Evolutionary conservation across 2,797 vertebrate species (phyloP), one percentile per base, ranked within the genome.

Genomic region (Neostethus bicornis): DNA sequence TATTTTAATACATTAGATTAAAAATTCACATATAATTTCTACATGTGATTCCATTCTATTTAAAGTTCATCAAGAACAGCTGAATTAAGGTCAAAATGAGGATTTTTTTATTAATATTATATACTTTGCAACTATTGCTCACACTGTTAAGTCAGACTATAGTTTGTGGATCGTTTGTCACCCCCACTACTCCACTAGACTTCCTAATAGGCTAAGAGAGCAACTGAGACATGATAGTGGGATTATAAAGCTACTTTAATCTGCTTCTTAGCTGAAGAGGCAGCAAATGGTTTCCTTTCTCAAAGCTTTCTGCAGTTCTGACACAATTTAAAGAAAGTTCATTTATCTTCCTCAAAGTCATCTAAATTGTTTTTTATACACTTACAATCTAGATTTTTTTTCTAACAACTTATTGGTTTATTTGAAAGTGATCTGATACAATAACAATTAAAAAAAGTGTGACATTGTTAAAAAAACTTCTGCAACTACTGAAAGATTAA

Each of bases 161-260:
- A 74, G 39, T 54, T 49, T 38, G 46, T 34, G 13, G 25, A 49
- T 59, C 53, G 63, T 50, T 60, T 25, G 3, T 26, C 17, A 32
- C 17, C 29, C 49, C 32, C 1, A 41, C 24, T 51, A 20, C 59
- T 52, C 32, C 16, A 53, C 35, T 41, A 73, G 38, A 70, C 68
- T 7, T 16, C 43, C 45, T 50, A 55, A 70, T 21, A 10, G 48
- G 59, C 64, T 54, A 29, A 62, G 38, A 72, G 32, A 63, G 37
- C 58, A 77, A 61, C 47, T 11, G 55, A 76, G 67, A 75, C 59
- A 57, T 79, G 66, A 85, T 48, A 53, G 23, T n/a, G 51, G 66
- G 78, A 81, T 83, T 84, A 71, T 64, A 73, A 62, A 1, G 49
- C 39, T 52, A 42, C 52, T 79, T 58, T 80, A 80, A 83, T 79